Base-by-base conservation (phyloP, 2,888 invertebrate species). In the Parthenolecanium corni region DNA sequence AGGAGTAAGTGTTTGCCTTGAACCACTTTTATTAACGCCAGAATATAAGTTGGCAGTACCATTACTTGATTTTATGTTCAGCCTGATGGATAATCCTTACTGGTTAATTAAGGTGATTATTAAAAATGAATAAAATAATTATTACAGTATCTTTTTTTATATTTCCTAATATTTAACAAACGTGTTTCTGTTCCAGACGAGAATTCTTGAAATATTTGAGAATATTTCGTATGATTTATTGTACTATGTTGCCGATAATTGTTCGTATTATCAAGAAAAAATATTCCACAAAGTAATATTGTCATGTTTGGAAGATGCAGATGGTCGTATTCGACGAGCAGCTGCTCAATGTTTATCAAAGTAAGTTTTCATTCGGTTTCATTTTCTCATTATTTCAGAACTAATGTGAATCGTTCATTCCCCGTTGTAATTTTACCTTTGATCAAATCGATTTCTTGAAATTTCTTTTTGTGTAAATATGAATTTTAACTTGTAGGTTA, bases 101-200 rank as follows among this genome's bases (percentile, higher is more conserved):
- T 92, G 91, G 86, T 76, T 92, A 54, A 85, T 91, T 52, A 86
- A 86, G 76, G 85, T 89, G 67, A 76, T 77, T 67, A 68, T 74
- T 51, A 2, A 14, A 12, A 64, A 23, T 24, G 24, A 61, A 24
- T 63, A 42, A 64, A n/a, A 46, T 20, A 40, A 31, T n/a, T 1
- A 25, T 18, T 18, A 20, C n/a, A n/a, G 44, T 14, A 61, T 12
- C 11, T 31, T 24, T 42, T 49, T 56, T 4, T 54, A 61, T 31
- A 65, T 56, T 36, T 54, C 3, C n/a, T n/a, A n/a, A 52, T 25
- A 3, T 3, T 52, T 1, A 18, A 24, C 23, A n/a, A 23, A 5
- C 9, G 16, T 9, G n/a, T 21, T 57, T 49, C 36, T 23, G 16
- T 38, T 58, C 5, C 31, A 82, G 81, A 81, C 81, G 4, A 82